Conservation (phyloP, 2,888 invertebrate genomes). For the Terebella lapidaria region DNA sequence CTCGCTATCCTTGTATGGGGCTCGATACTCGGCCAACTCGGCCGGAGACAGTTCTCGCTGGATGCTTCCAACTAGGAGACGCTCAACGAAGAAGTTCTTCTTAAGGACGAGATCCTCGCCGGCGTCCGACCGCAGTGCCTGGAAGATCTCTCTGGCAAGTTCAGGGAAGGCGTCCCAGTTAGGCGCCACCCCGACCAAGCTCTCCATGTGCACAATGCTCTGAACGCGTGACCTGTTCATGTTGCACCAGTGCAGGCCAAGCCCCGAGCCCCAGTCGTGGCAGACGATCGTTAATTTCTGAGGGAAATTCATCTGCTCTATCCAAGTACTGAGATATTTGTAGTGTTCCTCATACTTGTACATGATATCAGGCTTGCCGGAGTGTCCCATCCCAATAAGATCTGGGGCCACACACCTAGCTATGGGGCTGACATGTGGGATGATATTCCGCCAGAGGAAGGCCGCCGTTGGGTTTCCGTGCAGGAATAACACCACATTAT, state of each 20-base stretch:
- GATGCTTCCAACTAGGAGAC: conserved; percentile 9
- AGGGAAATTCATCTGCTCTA: conserved; percentile 14
- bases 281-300: conserved; percentile 10
- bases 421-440: too few relatives aligned
- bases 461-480: too few relatives aligned
- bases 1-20: conserved; percentile 6
- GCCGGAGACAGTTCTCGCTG: conserved; percentile 7
- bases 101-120: conserved; percentile 10
- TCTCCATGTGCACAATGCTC: conserved; percentile 12
- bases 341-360: too few relatives aligned
- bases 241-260: conserved; percentile 18
- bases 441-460: too few relatives aligned
- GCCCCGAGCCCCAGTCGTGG: conserved; percentile 20
- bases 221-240: conserved; percentile 7
- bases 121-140: conserved; percentile 13
- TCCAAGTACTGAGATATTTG: conserved; percentile 16
- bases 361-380: too few relatives aligned
- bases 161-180: conserved; percentile 13
- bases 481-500: conserved; percentile 3
- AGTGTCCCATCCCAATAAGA: too few relatives aligned
- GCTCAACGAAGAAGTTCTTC: conserved; percentile 16
- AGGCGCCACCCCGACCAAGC: conserved; percentile 1
- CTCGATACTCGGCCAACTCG: conserved; percentile 14
- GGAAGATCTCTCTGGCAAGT: conserved; percentile 7
- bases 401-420: too few relatives aligned